Evolutionary conservation across 2,797 vertebrate species (phyloP).

Genomic region (Macropus fuliginosus): DNA sequence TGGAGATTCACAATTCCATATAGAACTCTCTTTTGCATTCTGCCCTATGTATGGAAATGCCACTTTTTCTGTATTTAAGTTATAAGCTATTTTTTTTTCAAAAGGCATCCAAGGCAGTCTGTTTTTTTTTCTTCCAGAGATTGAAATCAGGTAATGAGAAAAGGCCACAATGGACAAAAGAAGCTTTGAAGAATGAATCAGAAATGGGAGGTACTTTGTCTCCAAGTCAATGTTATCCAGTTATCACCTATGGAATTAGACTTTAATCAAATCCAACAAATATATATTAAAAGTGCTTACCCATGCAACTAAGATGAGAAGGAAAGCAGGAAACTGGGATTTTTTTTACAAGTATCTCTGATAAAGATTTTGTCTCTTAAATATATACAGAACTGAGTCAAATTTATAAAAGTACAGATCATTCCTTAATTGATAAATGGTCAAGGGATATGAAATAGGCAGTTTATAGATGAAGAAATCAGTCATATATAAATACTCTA

Average conservation of each 20-base stretch:
- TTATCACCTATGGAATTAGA: not conserved
- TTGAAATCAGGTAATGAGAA: not conserved
- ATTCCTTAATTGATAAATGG: not conserved
- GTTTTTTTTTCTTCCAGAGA: not conserved
- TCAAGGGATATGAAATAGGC: not conserved
- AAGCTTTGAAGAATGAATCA: not conserved
- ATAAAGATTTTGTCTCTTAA: not conserved
- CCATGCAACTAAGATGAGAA: not conserved
- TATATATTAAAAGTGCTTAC: not conserved
- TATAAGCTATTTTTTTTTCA: not conserved
- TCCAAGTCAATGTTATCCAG: not conserved
- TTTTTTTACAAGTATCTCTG: not conserved
- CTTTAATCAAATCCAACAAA: not conserved
- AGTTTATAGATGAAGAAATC: too few species aligned
- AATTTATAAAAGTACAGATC: not conserved
- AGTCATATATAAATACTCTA: too few species aligned
- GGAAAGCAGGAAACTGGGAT: not conserved
- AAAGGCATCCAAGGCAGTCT: not conserved
- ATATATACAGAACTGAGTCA: not conserved
- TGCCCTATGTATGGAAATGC: not conserved
- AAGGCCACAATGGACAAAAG: not conserved
- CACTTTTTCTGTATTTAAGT: not conserved
- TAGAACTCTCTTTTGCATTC: not conserved
- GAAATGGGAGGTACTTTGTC: not conserved
- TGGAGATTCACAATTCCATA: not conserved